These are phyloP conservation scores for Orchestes rusci DNA, from an alignment of 2,888 invertebrate species.

Conservation along the genomic window DNA sequence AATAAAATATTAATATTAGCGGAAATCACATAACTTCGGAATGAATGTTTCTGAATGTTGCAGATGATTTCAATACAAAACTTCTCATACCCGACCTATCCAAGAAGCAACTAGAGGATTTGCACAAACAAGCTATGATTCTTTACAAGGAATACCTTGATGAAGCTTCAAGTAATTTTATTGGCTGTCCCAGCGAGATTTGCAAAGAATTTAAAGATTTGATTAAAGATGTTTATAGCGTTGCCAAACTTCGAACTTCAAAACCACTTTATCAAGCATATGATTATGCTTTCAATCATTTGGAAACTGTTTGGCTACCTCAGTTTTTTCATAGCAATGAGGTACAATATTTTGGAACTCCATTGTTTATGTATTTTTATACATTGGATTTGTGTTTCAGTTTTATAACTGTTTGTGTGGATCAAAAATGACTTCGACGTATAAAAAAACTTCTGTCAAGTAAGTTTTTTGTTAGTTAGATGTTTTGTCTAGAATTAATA, in stretches of 20 bases:
- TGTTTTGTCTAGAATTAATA: too few species aligned
- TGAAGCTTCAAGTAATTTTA: conserved; percentile 53
- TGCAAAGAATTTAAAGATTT: conserved; percentile 49
- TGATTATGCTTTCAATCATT: conserved; percentile 63
- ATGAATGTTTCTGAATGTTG: too few species aligned
- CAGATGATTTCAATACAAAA: conserved; percentile 75
- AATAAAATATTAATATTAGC: too few species aligned
- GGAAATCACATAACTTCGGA: too few species aligned
- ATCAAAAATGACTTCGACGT: conserved; percentile 51
- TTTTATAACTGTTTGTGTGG: conserved; percentile 67
- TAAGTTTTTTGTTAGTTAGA: conserved; percentile 39
- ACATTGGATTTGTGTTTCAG: conserved; percentile 46
- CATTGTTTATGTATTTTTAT: neutral
- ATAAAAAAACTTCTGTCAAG: conserved; percentile 54
- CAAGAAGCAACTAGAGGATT: conserved; percentile 51
- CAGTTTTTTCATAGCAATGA: conserved; percentile 77
- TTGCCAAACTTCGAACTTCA: conserved; percentile 67
- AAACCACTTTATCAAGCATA: conserved; percentile 73
- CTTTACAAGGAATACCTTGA: conserved; percentile 63
- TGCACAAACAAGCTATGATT: conserved; percentile 60
- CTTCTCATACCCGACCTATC: conserved; percentile 71
- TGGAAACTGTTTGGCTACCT: conserved; percentile 69
- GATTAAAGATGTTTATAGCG: conserved; percentile 54
- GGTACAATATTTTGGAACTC: conserved; percentile 42
- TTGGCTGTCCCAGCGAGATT: conserved; percentile 51